Base-by-base conservation (phyloP, 2,113 vertebrate species). In the Neolamprologus variostigma region DNA sequence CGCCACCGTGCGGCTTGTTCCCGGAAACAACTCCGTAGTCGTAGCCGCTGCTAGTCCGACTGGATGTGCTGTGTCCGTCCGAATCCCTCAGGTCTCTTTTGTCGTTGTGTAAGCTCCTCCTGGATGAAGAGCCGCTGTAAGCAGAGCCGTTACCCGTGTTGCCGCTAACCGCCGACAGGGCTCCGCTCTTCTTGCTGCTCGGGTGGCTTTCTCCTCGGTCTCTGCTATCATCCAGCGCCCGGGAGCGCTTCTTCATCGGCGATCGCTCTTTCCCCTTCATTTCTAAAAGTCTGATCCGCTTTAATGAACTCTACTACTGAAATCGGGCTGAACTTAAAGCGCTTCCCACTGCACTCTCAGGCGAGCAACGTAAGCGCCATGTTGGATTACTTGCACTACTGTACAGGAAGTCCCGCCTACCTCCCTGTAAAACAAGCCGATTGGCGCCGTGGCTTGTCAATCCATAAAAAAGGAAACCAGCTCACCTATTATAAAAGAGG, bases 181-280 rank as follows among this genome's bases (percentile, higher is more conserved):
- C 84, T 82, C 93, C 96, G 87, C 96, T 95, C 93, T 98, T 98
- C 95, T 98, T 99, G 90, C 96, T 95, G 89, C 91, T 89, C 54
- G 94, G 91, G 86, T 96, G 95, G 96, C 95, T 95, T 96, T 97
- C 95, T 98, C 97, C 89, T 95, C 97, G 93, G 35, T 96, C 96
- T 93, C 96, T 93, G 88, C 95, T 87, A 42, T 98, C 98, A 42
- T 98, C 98, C 50, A 96, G 93, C 78, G 96, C 97, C 84, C 98
- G 97, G 33, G 97, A 96, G 63, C 98, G 98, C 87, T 99, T 99
- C 92, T 98, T 99, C 47, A 97, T 96, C 16, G 98, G 98, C 8
- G 98, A 98, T 89, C 97, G 97, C 94, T 99, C 98, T 93, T 98
- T 99, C 54, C 98, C 98, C 93, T 98, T 99, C 98, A 99, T 99